Evolutionary conservation across 2,797 vertebrate genomes (phyloP), one percentile per base, ranked within the genome.

Genomic region (Peromyscus eremicus): DNA sequence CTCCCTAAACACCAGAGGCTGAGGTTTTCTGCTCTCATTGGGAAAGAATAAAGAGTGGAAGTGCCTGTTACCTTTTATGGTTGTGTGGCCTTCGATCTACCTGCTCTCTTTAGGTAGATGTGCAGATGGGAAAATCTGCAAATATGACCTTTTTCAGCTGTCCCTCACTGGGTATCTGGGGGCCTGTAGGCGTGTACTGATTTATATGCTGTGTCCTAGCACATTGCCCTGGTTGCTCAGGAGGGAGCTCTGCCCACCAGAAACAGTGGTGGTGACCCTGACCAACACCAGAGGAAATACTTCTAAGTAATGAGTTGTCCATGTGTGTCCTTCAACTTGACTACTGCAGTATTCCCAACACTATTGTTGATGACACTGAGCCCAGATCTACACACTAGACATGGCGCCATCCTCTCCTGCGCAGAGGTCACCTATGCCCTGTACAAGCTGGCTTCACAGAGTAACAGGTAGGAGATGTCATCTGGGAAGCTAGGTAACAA

Each of bases 391-490:
- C 99, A 99, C 77, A 96, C 98, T 14, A 99, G 99, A 49, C 99
- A 99, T 16, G 99, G 99, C 37, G 99, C 99, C 57, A 99, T 99
- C 97, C 98, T 99, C 84, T 99, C 99, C 66, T 99, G 99, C 90
- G 99, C 99, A 11, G 99, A 99, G 98, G 98, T 99, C 95, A 98
- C 99, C 73, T 99, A 99, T 5, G 99, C 99, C 49, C 98, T 99
- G 55, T 99, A 98, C 97, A 98, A 98, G 96, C 98, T 99, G 94
- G 98, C 99, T 57, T 94, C 98, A 71, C 98, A 98, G 96, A 99
- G 97, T 46, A 98, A 99, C 97, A 99, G 99, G 99, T 99, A 99
- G 92, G 98, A 76, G 96, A 60, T 52, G 76, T 90, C 11, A 6
- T 97, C 62, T 93, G 94, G 94, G 95, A 97, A 70, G 93, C 93